Evolutionary conservation across 2,888 invertebrate genomes (phyloP).

Genomic region (Tetragnatha montana): DNA sequence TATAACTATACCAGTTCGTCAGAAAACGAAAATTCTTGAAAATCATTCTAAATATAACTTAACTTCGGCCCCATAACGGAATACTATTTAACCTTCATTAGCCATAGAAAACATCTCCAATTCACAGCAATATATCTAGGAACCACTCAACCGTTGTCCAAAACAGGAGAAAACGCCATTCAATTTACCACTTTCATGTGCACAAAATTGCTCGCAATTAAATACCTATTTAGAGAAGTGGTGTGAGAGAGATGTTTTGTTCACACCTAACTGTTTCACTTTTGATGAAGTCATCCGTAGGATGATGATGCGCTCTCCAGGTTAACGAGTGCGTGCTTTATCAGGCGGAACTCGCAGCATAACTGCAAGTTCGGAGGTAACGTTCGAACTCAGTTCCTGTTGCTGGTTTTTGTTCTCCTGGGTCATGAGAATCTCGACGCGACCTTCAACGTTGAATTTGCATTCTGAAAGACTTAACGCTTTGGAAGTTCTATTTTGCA

Average conservation of each 20-base stretch:
- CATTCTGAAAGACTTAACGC: not conserved
- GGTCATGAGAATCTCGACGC: conserved; percentile 5
- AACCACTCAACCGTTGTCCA: no score
- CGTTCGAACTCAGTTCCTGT: conserved; percentile 26
- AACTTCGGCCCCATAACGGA: no score
- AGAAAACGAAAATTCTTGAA: no score
- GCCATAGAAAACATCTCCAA: no score
- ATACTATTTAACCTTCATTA: no score
- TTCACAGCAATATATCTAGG: no score
- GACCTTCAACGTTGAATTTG: conserved; percentile 4
- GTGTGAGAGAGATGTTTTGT: not conserved
- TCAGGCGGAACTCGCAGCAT: conserved; percentile 11
- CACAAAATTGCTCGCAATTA: not conserved
- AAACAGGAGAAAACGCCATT: not conserved
- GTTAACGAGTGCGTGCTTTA: not conserved
- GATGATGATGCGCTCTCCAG: not conserved
- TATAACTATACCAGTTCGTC: no score
- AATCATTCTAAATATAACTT: no score
- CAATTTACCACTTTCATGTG: not conserved
- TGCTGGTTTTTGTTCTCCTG: conserved; percentile 1
- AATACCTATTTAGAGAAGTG: not conserved
- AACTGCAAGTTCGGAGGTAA: conserved; percentile 6
- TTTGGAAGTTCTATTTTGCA: no score
- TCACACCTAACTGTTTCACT: not conserved
- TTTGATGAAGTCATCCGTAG: not conserved